Percentiles rank a stretch among this genome's conserved stretches.
phyloP scores from a whole-genome alignment of 2,113 vertebrate species.

The Myanophis thanlyinensis region DNA sequence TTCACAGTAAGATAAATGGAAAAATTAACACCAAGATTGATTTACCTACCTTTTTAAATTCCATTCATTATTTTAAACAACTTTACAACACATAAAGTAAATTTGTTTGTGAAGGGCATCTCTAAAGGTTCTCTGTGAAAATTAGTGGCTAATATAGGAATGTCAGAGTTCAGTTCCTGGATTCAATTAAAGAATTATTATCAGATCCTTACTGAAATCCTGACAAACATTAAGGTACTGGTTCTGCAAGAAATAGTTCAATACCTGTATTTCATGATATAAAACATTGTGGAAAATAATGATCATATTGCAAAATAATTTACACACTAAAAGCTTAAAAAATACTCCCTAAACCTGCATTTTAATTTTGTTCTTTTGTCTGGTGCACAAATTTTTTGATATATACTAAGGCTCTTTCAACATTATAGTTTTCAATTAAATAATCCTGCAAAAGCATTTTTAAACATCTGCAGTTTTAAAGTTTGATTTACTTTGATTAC shows the following conservation, averaged over 20 bases:
- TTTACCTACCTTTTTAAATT: not conserved
- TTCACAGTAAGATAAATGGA: not conserved
- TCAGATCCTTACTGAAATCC: not conserved
- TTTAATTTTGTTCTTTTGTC: not conserved
- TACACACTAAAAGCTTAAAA: not conserved
- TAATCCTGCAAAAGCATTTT: not conserved
- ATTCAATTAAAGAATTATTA: not conserved
- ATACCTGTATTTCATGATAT: not conserved
- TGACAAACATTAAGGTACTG: not conserved
- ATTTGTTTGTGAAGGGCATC: not conserved
- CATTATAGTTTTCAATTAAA: not conserved
- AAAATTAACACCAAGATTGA: not conserved
- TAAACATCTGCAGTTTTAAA: not conserved
- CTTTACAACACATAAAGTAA: not conserved
- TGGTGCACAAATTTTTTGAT: not conserved
- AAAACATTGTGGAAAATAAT: not conserved
- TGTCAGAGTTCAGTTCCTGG: not conserved
- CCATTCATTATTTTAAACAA: not conserved
- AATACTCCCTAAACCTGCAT: not conserved
- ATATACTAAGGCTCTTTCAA: not conserved
- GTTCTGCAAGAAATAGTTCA: not conserved
- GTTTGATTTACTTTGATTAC: not conserved
- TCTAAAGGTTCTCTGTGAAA: not conserved
- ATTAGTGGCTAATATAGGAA: not conserved
- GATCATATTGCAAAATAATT: not conserved